Base-by-base conservation (phyloP, 2,113 vertebrate genomes). In the Rhinogobius similis region DNA sequence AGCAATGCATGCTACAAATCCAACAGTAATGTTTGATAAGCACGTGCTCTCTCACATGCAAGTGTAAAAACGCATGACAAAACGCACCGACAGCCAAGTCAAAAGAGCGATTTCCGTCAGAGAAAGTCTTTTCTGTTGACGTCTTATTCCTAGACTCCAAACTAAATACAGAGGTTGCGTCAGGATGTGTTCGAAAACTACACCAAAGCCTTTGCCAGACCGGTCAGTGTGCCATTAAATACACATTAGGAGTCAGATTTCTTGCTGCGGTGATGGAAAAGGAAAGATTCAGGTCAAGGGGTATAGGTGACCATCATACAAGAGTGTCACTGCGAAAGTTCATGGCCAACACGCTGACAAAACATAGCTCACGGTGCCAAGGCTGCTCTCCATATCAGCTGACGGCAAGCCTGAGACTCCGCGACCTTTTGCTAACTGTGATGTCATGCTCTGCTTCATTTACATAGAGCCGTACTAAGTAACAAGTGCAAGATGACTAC, bases 371-470 rank as follows among this genome's bases (percentile, higher is more conserved):
- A 78, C 67, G 72, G 69, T 66, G 65, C 71, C 68, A 71, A 62
- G 74, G 75, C 65, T 39, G 16, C 26, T 29, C 73, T 68, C 73
- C 12, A 69, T 72, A 73, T 88, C 88, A 87, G 76, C 78, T 85
- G 70, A 79, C 41, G 69, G 71, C 58, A 68, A 63, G 68, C 73
- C 72, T 32, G 46, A 56, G 76, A 82, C 82, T 78, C 76, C 69
- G 53, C 26, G 88, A 92, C 81, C 87, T 89, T 79, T 89, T 21
- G 72, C 80, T 71, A 67, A 63, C 65, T 74, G 46, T 78, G 82
- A 85, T 71, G 79, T 84, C 85, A 84, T 55, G 44, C 73, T 50
- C 18, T 1, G 41, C 65, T 41, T 69, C 39, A 83, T 83, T 78
- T 76, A 62, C 73, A 78, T 75, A 72, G 72, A 70, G 70, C 79